Evolutionary conservation across 2,888 invertebrate genomes (phyloP), one percentile per base, ranked within the genome.

Genomic region (Melinaea menophilus): DNA sequence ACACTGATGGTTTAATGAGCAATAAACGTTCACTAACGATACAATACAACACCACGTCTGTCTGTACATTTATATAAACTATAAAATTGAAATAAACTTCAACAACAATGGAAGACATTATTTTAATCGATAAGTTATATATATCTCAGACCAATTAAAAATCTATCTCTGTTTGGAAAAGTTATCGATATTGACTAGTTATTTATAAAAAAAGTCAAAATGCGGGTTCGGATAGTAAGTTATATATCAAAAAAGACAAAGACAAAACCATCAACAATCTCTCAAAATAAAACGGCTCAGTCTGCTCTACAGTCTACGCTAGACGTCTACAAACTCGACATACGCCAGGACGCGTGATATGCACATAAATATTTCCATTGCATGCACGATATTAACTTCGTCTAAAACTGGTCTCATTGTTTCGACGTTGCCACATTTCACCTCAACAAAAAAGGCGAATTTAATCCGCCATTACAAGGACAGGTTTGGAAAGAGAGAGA

Each of bases 391-490:
- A 67, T 65, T 65, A 65, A 60, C 65, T 67, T 63, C 65, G 60
- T 48, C 59, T 61, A 45, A 66, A 67, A 65, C 67, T 63, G 65
- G 67, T 67, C 67, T 59, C 63, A 65, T 64, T 66, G 69, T 71
- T 72, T 63, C 75, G 69, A 71, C 73, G 74, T 74, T 73, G 76
- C 79, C 75, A 72, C 74, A 74, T 73, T 73, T 72, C 74, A 66
- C 71, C 62, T 55, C 65, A 66, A 74, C 76, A 81, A 84, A 86
- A 83, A 85, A 80, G 79, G 79, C 78, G 80, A 83, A 79, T 78
- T 79, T 78, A 85, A 83, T 81, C 82, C 79, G 77, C 77, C 75
- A 75, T 68, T 75, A 71, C 73, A 70, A 73, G 73, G 81, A 82
- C 86, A 79, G 81, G 85, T 85, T 85, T 79, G 69, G 79, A 78